Percentiles rank a stretch among this genome's conserved stretches.
These are phyloP conservation scores for Paragorgia papillata DNA, from an alignment of 92 coral and sea anemone genomes.

Conservation along the genomic window DNA sequence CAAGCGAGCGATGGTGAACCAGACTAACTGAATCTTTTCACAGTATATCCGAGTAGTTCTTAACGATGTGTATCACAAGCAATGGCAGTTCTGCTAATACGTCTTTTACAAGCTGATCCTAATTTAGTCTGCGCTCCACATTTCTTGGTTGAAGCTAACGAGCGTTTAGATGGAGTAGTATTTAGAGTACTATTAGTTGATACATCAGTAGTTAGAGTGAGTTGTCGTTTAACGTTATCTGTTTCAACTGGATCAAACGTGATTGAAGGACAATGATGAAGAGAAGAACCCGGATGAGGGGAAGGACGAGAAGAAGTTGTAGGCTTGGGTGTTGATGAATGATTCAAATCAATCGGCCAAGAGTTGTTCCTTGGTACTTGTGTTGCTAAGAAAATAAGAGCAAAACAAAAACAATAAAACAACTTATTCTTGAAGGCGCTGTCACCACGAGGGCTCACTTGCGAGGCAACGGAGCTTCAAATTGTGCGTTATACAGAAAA, in stretches of 20 bases:
- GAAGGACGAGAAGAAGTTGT: not conserved
- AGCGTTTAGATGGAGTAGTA: constrained; percentile 54
- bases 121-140: constrained; percentile 80
- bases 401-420: no score
- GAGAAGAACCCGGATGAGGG: not conserved
- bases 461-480: no score
- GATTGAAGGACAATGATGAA: constrained; percentile 12
- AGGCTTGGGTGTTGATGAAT: constrained; percentile 33
- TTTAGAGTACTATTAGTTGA: constrained; percentile 67
- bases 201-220: constrained; percentile 60
- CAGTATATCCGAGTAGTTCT: not conserved
- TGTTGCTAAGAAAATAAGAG: not conserved
- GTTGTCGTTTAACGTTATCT: constrained; percentile 47
- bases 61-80: constrained; percentile 67
- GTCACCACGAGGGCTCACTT: no score
- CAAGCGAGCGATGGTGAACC: not conserved
- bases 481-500: no score
- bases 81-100: constrained; percentile 63
- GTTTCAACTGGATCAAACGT: constrained; percentile 36
- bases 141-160: constrained; percentile 36
- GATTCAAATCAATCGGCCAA: constrained; percentile 29
- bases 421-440: no score
- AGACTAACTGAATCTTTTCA: not conserved
- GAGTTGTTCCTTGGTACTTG: not conserved
- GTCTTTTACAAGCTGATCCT: constrained; percentile 79